These are phyloP conservation scores for Melierax canorus DNA, from an alignment of 2,113 vertebrate genomes.

Conservation along the genomic window DNA sequence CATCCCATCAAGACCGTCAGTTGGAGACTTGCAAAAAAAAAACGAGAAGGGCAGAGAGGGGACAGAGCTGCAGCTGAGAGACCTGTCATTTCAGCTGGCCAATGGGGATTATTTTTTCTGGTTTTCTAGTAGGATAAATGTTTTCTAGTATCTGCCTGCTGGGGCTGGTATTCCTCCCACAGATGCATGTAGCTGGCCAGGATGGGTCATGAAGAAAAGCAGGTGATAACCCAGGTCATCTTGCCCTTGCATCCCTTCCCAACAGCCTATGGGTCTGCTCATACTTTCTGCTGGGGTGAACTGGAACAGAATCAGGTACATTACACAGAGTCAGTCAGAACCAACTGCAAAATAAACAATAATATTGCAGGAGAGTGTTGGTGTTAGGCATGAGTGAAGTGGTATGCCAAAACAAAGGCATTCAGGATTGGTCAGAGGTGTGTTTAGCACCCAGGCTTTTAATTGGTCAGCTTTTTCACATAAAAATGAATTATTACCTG, in stretches of 20 bases:
- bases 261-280: background rate
- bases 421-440: background rate
- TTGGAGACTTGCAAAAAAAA: background rate
- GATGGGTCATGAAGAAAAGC: background rate
- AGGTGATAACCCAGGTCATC: background rate
- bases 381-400: background rate
- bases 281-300: accelerated
- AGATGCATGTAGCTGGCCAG: background rate
- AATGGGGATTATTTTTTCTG: background rate
- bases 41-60: background rate
- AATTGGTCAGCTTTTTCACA: conserved; percentile 28
- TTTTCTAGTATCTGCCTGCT: background rate
- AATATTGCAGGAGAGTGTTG: background rate
- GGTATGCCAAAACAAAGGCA: background rate
- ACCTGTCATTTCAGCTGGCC: background rate
- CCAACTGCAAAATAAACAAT: background rate
- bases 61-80: background rate
- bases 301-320: background rate
- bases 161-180: background rate
- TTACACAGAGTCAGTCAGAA: background rate
- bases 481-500: conserved; percentile 43
- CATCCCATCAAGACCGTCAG: no score
- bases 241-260: background rate
- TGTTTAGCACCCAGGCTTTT: background rate
- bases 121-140: background rate